Percentiles rank a stretch among this genome's conserved stretches.
Conservation (phyloP, 2,797 vertebrate species). For the Mormyrus proboscirostris region DNA sequence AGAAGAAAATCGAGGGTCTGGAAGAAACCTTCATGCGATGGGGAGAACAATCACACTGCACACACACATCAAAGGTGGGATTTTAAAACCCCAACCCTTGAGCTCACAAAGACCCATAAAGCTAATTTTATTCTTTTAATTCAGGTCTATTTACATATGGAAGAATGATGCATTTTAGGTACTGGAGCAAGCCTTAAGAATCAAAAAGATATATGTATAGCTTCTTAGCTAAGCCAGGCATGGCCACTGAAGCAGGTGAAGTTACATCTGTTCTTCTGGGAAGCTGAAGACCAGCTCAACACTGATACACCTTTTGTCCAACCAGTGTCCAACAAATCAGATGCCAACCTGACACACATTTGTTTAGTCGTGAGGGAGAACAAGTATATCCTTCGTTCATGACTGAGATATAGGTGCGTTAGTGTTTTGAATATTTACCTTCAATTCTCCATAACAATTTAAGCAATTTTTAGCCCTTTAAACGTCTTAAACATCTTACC, state of each 20-base stretch:
- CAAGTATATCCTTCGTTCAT: neutral
- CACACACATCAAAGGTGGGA: neutral
- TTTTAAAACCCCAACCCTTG: neutral
- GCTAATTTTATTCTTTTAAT: neutral
- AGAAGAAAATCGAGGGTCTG: neutral
- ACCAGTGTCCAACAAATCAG: neutral
- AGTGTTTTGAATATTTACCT: neutral
- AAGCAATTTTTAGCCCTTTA: neutral
- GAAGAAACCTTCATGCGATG: neutral
- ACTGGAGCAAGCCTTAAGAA: neutral
- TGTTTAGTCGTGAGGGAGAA: neutral
- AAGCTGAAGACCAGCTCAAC: neutral
- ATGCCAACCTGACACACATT: neutral
- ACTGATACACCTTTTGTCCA: neutral
- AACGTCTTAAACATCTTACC: neutral
- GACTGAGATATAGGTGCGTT: neutral
- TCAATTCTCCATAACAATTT: neutral
- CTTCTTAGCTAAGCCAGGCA: neutral
- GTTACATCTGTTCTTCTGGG: neutral
- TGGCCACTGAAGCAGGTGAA: neutral
- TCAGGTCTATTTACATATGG: neutral
- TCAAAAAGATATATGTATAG: neutral
- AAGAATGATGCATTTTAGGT: neutral
- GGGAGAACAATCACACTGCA: neutral
- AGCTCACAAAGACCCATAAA: neutral